These are phyloP conservation scores for Loriculus beryllinus DNA, from an alignment of 2,797 vertebrate genomes.

Conservation along the genomic window DNA sequence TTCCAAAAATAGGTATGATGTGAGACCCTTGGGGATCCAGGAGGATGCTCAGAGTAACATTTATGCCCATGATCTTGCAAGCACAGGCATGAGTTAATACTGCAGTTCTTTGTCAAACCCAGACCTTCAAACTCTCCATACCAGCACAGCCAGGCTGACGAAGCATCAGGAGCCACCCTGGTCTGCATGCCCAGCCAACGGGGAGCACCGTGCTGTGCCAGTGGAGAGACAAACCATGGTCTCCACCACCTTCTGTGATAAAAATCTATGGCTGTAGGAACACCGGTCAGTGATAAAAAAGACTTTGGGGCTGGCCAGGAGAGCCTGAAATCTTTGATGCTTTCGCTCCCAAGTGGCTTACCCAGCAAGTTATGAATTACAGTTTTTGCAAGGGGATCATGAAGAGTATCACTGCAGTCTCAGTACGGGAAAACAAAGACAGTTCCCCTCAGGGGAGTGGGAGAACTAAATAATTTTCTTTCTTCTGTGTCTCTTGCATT, in stretches of 20 bases:
- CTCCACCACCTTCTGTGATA: neutral
- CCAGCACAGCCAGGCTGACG: neutral
- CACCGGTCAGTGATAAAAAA: neutral
- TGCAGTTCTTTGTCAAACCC: neutral
- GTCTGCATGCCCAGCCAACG: fast-evolving
- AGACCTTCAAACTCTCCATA: neutral
- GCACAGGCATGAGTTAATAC: neutral
- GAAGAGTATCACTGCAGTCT: neutral
- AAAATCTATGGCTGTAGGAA: neutral
- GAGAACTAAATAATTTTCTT: neutral
- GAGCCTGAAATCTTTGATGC: neutral
- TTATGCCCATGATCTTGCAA: neutral
- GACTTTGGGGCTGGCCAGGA: neutral
- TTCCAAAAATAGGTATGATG: neutral
- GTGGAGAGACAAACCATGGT: fast-evolving
- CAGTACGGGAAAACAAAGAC: neutral
- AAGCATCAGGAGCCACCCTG: neutral
- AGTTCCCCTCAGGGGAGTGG: neutral
- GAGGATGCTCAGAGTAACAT: neutral
- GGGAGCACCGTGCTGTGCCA: fast-evolving
- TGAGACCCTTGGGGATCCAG: neutral
- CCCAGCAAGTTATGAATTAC: neutral
- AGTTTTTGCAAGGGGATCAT: neutral
- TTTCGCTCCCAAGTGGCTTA: neutral
- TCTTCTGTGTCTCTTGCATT: neutral